Percentiles rank a stretch among this genome's conserved stretches.
These are phyloP conservation scores for Campopleginae sp. DNA, from an alignment of 2,888 invertebrate genomes.

Conservation along the genomic window DNA sequence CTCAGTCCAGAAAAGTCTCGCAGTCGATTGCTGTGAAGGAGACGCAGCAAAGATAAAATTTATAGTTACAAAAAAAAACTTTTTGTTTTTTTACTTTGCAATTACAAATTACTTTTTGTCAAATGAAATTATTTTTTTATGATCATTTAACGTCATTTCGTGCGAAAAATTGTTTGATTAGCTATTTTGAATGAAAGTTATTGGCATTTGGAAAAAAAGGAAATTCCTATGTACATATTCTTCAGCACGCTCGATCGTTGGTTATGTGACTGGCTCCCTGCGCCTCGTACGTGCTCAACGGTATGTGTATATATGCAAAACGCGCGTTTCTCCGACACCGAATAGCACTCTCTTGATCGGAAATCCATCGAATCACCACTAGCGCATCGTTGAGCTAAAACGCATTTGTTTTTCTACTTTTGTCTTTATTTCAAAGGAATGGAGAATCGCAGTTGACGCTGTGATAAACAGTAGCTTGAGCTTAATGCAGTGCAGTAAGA, in stretches of 20 bases:
- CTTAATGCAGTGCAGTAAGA: conserved; percentile 59
- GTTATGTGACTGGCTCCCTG: conserved; percentile 40
- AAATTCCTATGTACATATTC: neutral
- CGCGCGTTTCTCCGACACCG: conserved; percentile 72
- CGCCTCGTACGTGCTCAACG: conserved; percentile 37
- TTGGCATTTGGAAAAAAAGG: neutral
- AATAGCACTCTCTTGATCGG: conserved; percentile 78
- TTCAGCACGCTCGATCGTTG: conserved; percentile 38
- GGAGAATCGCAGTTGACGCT: conserved; percentile 52
- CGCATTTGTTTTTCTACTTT: conserved; percentile 50
- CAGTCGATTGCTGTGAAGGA: neutral
- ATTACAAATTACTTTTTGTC: too few species aligned
- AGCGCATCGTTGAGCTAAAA: conserved; percentile 48
- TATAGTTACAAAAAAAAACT: too few species aligned
- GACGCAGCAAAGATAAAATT: conserved; percentile 29
- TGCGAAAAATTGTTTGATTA: neutral
- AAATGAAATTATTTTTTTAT: conserved; percentile 4
- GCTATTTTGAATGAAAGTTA: neutral
- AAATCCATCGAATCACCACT: conserved; percentile 68
- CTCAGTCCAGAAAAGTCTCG: conserved; percentile 20
- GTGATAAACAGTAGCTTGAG: conserved; percentile 59
- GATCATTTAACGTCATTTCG: neutral
- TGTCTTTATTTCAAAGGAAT: conserved; percentile 28
- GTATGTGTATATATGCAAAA: conserved; percentile 58
- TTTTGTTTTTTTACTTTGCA: too few species aligned